These are phyloP conservation scores for Oscheius sp. DNA, from an alignment of 2,888 invertebrate species.

Conservation along the genomic window DNA sequence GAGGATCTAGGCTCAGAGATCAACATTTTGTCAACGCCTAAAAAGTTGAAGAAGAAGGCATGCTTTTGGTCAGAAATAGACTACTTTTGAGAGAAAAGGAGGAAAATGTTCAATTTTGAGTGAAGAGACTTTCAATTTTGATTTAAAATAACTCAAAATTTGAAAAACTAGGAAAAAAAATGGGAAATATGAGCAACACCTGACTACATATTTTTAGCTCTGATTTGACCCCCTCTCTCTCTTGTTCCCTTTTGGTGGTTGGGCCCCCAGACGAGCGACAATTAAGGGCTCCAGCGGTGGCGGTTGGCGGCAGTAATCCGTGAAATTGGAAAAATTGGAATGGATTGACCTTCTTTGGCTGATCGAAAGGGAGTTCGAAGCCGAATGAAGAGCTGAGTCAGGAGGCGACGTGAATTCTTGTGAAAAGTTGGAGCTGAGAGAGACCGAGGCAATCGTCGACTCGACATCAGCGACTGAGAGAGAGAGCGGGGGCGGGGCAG, in stretches of 20 bases:
- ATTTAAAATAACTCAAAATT: too few relatives aligned
- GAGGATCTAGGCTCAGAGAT: too few relatives aligned
- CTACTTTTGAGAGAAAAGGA: too few relatives aligned
- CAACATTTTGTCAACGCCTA: too few relatives aligned
- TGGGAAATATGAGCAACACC: neutral
- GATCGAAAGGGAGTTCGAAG: slow-evolving; percentile 11
- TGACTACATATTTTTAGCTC: neutral
- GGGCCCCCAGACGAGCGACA: neutral
- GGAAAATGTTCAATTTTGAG: too few relatives aligned
- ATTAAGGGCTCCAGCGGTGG: slow-evolving; percentile 5
- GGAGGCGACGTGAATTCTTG: slow-evolving; percentile 35
- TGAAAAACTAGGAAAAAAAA: too few relatives aligned
- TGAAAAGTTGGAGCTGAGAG: slow-evolving; percentile 49
- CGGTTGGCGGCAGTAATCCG: slow-evolving; percentile 25
- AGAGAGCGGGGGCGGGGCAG: neutral
- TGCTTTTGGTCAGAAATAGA: too few relatives aligned
- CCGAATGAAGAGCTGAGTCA: slow-evolving; percentile 14
- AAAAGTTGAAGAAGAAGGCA: too few relatives aligned
- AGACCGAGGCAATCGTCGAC: slow-evolving; percentile 42
- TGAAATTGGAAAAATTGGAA: slow-evolving; percentile 29
- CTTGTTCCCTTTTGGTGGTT: neutral
- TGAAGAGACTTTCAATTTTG: too few relatives aligned
- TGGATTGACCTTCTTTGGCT: neutral
- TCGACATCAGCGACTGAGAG: neutral
- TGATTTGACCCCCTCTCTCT: neutral